phyloP scores from a whole-genome alignment of 1,140 invertebrate species.

The Pantala flavescens region DNA sequence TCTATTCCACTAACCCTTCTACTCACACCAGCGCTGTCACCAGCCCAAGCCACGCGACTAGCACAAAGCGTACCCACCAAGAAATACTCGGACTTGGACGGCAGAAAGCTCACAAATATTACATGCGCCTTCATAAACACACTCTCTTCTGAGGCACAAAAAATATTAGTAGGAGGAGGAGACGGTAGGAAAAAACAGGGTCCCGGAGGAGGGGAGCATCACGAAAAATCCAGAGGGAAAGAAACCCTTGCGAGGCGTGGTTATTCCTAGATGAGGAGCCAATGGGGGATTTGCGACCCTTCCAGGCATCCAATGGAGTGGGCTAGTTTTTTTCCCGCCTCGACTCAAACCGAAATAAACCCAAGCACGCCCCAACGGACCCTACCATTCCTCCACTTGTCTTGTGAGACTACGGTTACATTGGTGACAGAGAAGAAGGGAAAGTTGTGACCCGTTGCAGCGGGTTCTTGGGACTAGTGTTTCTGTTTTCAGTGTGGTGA shows the following conservation, averaged over 20 bases:
- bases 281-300: background rate
- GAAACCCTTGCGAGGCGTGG: background rate
- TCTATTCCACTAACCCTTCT: too few relatives aligned
- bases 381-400: background rate
- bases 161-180: background rate
- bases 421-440: background rate
- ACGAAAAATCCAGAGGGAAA: background rate
- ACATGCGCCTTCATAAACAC: constrained; percentile 5
- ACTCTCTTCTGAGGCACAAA: background rate
- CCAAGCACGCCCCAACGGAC: background rate
- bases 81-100: background rate
- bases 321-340: background rate
- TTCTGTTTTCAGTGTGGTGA: background rate
- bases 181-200: background rate
- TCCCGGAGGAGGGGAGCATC: background rate
- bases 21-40: too few relatives aligned
- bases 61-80: background rate
- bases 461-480: background rate
- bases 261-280: background rate
- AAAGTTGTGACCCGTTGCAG: background rate
- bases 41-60: background rate
- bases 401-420: background rate
- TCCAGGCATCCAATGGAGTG: background rate
- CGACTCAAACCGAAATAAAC: background rate
- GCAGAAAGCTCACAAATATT: constrained; percentile 6